Conservation (phyloP, 2,888 invertebrate species). For the Drosophila multiciliata region DNA sequence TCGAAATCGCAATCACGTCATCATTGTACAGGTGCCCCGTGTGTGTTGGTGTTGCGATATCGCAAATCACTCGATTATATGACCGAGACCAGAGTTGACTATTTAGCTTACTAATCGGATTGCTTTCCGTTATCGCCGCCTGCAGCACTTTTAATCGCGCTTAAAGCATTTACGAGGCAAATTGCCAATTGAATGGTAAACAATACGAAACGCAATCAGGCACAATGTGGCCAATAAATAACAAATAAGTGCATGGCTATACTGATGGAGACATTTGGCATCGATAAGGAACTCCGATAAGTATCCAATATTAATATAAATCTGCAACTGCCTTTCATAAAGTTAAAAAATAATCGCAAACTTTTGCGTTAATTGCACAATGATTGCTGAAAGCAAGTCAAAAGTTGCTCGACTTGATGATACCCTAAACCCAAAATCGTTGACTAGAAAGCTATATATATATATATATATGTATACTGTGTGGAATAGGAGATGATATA, state of each 20-base stretch:
- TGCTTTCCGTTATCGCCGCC: conserved; percentile 48
- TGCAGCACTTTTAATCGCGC: conserved; percentile 55
- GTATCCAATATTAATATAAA: conserved; percentile 1
- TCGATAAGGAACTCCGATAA: not conserved
- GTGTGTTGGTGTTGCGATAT: not conserved
- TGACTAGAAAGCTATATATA: not conserved
- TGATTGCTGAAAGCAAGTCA: not conserved
- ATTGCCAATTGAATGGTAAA: conserved; percentile 59
- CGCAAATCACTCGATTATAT: conserved; percentile 67
- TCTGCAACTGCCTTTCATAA: not conserved
- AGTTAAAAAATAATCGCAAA: not conserved
- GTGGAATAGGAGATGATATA: not conserved
- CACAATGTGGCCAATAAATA: not conserved
- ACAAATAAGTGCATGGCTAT: not conserved
- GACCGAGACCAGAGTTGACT: conserved; percentile 39
- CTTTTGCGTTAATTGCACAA: not conserved
- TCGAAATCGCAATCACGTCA: not conserved
- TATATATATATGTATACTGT: not conserved
- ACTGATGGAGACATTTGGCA: not conserved
- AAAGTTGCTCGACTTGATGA: not conserved
- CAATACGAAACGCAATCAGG: conserved; percentile 23
- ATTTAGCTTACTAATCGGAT: conserved; percentile 60
- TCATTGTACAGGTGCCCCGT: conserved; percentile 1
- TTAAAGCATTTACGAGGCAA: conserved; percentile 73
- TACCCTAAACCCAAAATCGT: not conserved